These are phyloP conservation scores for Sylvicapra grimmia DNA, from an alignment of 2,113 vertebrate species.

Conservation along the genomic window DNA sequence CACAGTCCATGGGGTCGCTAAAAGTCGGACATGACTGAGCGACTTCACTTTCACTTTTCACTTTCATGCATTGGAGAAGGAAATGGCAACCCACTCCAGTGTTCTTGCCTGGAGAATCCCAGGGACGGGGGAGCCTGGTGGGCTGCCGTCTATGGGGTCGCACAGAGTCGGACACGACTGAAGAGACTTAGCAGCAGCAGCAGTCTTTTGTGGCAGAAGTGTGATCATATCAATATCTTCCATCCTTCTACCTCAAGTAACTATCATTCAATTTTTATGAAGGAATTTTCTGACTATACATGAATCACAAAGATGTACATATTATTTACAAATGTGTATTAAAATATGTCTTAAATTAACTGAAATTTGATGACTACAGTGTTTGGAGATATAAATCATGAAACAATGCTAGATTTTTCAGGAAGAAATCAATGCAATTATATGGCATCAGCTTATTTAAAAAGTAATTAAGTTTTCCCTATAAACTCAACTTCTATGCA, in stretches of 20 bases:
- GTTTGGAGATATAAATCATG: slow-evolving; percentile 32
- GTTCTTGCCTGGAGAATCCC: no score
- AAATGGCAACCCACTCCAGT: no score
- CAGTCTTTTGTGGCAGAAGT: not conserved
- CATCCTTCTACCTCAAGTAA: not conserved
- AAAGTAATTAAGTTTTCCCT: not conserved
- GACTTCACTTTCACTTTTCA: no score
- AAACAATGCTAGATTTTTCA: slow-evolving; percentile 28
- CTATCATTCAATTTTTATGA: slow-evolving; percentile 10
- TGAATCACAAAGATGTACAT: not conserved
- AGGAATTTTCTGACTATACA: not conserved
- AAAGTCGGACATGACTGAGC: no score
- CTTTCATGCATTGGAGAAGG: no score
- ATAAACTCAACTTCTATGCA: not conserved
- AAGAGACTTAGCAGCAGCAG: no score
- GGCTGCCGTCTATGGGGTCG: no score
- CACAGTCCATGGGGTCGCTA: no score
- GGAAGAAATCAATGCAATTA: not conserved
- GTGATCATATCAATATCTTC: not conserved
- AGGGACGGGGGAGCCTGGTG: no score
- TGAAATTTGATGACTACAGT: not conserved
- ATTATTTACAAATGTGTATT: not conserved
- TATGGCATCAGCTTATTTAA: not conserved
- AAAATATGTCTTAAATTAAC: not conserved
- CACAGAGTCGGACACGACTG: no score